phyloP scores from a whole-genome alignment of 1,140 invertebrate species.

The Solen grandis region DNA sequence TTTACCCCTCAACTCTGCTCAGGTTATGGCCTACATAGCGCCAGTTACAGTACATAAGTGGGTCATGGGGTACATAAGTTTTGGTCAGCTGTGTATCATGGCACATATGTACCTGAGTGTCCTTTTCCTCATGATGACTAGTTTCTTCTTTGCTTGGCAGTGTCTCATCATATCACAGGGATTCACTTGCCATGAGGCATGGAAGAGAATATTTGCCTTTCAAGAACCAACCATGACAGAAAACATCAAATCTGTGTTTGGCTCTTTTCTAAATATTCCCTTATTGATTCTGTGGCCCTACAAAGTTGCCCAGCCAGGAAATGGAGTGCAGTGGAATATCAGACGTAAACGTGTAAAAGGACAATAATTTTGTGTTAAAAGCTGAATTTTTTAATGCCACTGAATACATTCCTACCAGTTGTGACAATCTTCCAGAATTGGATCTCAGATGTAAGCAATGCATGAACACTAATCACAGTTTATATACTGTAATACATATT shows the following conservation, averaged over 20 bases:
- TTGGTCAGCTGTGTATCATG: slow-evolving; percentile 51
- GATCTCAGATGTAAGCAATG: too few relatives aligned
- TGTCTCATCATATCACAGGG: slow-evolving; percentile 60
- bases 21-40: slow-evolving; percentile 59
- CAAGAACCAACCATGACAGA: slow-evolving; percentile 18
- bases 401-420: too few relatives aligned
- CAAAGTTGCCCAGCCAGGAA: slow-evolving; percentile 39
- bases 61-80: slow-evolving; percentile 58
- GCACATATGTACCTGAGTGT: slow-evolving; percentile 55
- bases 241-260: slow-evolving; percentile 65
- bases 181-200: slow-evolving; percentile 66
- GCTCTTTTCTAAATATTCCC: slow-evolving; percentile 60
- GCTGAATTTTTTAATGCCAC: too few relatives aligned
- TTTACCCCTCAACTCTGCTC: slow-evolving; percentile 26
- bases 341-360: slow-evolving; percentile 38
- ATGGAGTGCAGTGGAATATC: slow-evolving; percentile 64
- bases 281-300: slow-evolving; percentile 60
- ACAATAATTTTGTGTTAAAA: slow-evolving; percentile 54
- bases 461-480: too few relatives aligned
- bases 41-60: slow-evolving; percentile 57
- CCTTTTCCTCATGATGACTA: slow-evolving; percentile 36
- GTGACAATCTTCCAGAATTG: too few relatives aligned
- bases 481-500: too few relatives aligned
- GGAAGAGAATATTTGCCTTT: slow-evolving; percentile 58
- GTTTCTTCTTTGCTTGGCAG: slow-evolving; percentile 62